A percentile compares a stretch with the other conserved stretches of the same genome.
phyloP scores from a whole-genome alignment of 2,888 invertebrate species.

The Lottia scabra region DNA sequence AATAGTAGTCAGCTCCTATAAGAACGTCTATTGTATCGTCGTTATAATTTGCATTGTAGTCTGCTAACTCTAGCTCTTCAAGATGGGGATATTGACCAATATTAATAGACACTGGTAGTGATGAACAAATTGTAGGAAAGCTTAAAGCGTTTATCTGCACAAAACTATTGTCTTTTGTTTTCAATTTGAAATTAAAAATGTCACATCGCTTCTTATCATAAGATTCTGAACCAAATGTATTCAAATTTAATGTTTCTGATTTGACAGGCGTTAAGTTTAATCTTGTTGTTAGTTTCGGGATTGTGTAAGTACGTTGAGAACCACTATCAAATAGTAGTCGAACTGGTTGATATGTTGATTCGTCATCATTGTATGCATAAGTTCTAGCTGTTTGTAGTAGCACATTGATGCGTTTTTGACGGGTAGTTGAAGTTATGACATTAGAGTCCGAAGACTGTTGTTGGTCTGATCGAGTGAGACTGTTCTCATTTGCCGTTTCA shows the following conservation, averaged over 20 bases:
- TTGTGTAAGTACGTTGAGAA: not conserved
- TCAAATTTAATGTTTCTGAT: conserved; percentile 5
- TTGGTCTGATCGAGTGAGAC: not conserved
- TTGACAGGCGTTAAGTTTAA: not conserved
- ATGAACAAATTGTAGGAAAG: not conserved
- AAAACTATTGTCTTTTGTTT: not conserved
- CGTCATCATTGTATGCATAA: not conserved
- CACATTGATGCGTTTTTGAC: not conserved
- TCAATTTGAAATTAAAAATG: not conserved
- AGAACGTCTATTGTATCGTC: not conserved
- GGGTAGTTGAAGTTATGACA: conserved; percentile 1
- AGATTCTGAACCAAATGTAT: not conserved
- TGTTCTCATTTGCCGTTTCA: not conserved
- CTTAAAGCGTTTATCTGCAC: not conserved
- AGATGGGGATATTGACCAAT: not conserved
- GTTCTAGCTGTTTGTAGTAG: conserved; percentile 6
- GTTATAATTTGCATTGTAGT: not conserved
- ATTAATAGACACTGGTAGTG: not conserved
- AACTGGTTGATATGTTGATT: not conserved
- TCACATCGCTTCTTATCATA: not conserved
- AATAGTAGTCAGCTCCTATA: not conserved
- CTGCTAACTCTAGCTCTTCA: not conserved
- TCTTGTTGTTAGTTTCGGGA: not conserved
- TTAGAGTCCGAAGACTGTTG: not conserved
- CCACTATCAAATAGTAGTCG: not conserved